phyloP scores from a whole-genome alignment of 2,888 invertebrate genomes.

The Tetanocera ferruginea region DNA sequence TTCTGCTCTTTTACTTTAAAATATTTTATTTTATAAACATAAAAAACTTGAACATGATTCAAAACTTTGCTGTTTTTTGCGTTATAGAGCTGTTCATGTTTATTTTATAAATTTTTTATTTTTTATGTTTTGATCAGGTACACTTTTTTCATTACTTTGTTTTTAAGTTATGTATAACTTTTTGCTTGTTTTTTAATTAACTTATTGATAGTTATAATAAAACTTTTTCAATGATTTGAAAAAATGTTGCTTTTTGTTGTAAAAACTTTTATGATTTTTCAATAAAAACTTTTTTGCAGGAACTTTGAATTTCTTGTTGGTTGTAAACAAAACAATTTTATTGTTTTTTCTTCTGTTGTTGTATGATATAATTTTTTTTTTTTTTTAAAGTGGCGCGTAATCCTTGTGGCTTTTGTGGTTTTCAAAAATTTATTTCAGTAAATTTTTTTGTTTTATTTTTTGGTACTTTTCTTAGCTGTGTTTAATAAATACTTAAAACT shows the following conservation, averaged over 20 bases:
- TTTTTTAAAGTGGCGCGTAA: constrained; percentile 30
- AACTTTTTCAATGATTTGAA: not conserved
- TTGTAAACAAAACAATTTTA: constrained; percentile 57
- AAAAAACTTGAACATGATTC: not conserved
- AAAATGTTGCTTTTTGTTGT: constrained; percentile 32
- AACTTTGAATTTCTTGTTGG: constrained; percentile 42
- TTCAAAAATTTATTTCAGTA: constrained; percentile 35
- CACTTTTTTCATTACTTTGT: constrained; percentile 27
- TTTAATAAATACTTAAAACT: constrained; percentile 41
- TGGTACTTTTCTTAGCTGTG: constrained; percentile 43
- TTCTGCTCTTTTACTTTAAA: not conserved
- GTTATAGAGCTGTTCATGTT: constrained; percentile 16
- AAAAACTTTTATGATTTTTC: constrained; percentile 25
- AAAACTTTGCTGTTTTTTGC: not conserved
- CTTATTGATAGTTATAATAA: too few species aligned
- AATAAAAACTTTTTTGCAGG: constrained; percentile 48
- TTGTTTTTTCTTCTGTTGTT: constrained; percentile 24
- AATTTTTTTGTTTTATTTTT: constrained; percentile 47
- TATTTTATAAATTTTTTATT: constrained; percentile 34
- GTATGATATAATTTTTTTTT: not conserved
- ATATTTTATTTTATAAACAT: not conserved
- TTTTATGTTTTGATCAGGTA: constrained; percentile 27
- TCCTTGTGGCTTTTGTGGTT: constrained; percentile 25
- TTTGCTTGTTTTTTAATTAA: constrained; percentile 53
- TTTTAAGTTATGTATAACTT: constrained; percentile 32